Percentiles rank a stretch among this genome's conserved stretches.
Evolutionary conservation across 2,797 vertebrate genomes (phyloP).

Genomic region (Hyperoplus lanceolatus): DNA sequence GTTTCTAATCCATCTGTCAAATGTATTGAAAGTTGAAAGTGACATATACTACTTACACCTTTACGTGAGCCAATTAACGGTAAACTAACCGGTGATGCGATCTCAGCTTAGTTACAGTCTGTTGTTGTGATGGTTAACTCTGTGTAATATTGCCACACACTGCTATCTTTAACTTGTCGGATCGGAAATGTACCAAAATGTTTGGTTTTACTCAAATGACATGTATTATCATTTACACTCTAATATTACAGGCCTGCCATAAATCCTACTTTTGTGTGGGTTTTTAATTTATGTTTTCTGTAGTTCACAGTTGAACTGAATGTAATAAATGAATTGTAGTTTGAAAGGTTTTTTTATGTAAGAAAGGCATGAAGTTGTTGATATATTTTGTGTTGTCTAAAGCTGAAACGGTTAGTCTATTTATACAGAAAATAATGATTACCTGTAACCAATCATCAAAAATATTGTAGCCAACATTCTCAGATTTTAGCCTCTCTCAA

Average conservation of each 20-base stretch:
- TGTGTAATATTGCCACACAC: neutral
- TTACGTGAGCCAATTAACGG: neutral
- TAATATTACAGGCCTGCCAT: no score
- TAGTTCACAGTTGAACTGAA: neutral
- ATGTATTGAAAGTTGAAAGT: no score
- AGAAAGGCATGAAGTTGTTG: neutral
- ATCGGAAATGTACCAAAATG: neutral
- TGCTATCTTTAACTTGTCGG: neutral
- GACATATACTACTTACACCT: neutral
- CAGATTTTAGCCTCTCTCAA: no score
- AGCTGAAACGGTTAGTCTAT: neutral
- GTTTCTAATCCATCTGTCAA: no score
- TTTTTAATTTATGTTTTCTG: neutral
- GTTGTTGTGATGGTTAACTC: neutral
- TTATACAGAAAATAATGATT: no score
- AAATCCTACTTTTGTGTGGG: neutral
- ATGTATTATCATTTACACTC: neutral
- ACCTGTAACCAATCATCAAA: no score
- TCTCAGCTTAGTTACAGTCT: fast-evolving
- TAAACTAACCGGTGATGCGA: neutral
- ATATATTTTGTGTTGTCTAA: neutral
- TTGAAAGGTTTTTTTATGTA: neutral
- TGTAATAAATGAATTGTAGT: neutral
- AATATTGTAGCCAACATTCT: no score
- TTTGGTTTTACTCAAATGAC: neutral